Conservation (phyloP, 2,888 invertebrate genomes). For the Lasioglossum oenotherae region DNA sequence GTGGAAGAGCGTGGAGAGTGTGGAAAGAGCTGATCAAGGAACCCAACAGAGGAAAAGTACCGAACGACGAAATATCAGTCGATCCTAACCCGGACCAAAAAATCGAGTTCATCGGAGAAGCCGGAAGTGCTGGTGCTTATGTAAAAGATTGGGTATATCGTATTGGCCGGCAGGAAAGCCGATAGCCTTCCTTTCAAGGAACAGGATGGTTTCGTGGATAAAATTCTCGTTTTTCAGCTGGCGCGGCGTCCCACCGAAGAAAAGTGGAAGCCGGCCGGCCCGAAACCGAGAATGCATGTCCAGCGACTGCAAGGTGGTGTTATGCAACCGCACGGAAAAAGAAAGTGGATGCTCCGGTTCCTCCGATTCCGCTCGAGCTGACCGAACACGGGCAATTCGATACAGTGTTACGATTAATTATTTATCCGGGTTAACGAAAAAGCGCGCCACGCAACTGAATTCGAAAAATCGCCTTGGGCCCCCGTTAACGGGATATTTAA, state of each 20-base stretch:
- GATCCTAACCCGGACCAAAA: slow-evolving; percentile 36
- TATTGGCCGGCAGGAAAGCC: slow-evolving; percentile 12
- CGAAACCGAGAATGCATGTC: neutral
- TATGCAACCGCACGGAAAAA: slow-evolving; percentile 19
- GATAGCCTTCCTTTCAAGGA: slow-evolving; percentile 19
- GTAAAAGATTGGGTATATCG: slow-evolving; percentile 28
- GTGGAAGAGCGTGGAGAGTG: neutral
- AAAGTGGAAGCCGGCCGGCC: neutral
- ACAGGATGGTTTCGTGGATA: slow-evolving; percentile 15
- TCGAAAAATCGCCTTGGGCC: neutral
- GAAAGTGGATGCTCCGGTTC: slow-evolving; percentile 51
- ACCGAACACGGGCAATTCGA: neutral
- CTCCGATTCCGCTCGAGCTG: slow-evolving; percentile 22
- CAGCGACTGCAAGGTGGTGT: neutral
- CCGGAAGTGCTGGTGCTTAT: slow-evolving; percentile 41
- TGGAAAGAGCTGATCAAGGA: neutral
- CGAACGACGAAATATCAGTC: neutral
- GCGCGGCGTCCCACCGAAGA: neutral
- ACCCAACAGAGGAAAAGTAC: neutral
- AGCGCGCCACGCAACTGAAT: neutral
- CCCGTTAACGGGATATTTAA: neutral
- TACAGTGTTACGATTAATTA: neutral
- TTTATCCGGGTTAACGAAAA: neutral
- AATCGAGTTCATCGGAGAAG: slow-evolving; percentile 21
- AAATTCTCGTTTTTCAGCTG: neutral